Conservation (phyloP, 2,797 vertebrate genomes). For the Setipinna tenuifilis region DNA sequence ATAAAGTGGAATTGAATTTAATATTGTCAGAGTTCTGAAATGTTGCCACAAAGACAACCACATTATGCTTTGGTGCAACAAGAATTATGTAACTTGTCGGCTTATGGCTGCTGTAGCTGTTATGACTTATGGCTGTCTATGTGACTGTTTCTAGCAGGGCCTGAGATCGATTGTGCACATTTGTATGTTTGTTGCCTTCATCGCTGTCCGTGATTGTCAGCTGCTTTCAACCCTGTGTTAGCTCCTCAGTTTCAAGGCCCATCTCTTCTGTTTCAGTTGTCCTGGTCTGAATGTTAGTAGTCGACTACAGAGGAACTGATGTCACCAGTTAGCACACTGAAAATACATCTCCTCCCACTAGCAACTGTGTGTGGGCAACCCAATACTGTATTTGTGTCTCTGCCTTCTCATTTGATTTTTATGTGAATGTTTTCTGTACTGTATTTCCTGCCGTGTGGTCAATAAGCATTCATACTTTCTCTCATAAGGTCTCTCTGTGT, state of each 20-base stretch:
- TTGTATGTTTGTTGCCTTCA: background rate
- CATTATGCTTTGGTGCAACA: constrained; percentile 6
- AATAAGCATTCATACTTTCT: background rate
- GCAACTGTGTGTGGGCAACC: constrained; percentile 47
- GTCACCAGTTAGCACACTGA: constrained; percentile 45
- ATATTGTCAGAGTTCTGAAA: background rate
- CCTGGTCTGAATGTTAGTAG: constrained; percentile 36
- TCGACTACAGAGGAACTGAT: constrained; percentile 43
- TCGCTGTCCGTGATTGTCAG: background rate
- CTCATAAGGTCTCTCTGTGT: background rate
- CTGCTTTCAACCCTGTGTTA: background rate
- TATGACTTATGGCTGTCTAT: background rate
- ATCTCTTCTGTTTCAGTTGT: background rate
- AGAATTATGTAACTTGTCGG: background rate
- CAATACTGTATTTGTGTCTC: constrained; percentile 15
- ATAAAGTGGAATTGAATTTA: no score
- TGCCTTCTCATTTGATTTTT: constrained; percentile 23
- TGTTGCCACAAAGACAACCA: background rate
- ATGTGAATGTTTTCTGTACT: background rate
- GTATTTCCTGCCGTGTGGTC: background rate
- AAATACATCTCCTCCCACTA: constrained; percentile 52
- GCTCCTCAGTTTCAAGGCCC: background rate
- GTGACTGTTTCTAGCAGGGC: background rate
- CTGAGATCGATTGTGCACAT: background rate
- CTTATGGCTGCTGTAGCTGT: no score